phyloP scores from a whole-genome alignment of 1,140 invertebrate species.

The Anastatus disparis region DNA sequence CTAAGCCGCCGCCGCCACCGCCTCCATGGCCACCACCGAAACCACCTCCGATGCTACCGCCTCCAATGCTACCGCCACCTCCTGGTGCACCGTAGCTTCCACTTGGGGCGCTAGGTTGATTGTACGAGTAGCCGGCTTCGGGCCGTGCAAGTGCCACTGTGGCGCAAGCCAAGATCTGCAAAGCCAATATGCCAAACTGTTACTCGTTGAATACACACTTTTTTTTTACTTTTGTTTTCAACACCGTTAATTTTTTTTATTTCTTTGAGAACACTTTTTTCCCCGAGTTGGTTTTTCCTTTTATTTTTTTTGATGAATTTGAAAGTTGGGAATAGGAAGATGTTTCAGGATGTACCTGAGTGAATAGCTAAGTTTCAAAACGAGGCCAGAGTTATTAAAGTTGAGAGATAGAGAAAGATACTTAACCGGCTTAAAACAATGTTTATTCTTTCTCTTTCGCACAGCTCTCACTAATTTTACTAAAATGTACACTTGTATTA shows the following conservation, averaged over 20 bases:
- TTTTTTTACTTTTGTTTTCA: too few species aligned
- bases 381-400: too few species aligned
- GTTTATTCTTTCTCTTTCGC: too few species aligned
- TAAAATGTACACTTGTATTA: too few species aligned
- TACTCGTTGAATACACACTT: background rate
- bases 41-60: constrained; percentile 48
- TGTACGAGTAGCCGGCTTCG: constrained; percentile 69
- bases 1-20: constrained; percentile 43
- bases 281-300: too few species aligned
- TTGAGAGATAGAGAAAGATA: too few species aligned
- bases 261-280: background rate
- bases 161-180: constrained; percentile 68
- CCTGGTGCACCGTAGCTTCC: constrained; percentile 63
- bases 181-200: constrained; percentile 26
- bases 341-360: too few species aligned
- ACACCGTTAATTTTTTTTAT: background rate
- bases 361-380: too few species aligned
- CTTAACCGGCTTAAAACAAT: too few species aligned
- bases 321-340: too few species aligned
- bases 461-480: too few species aligned
- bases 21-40: constrained; percentile 48
- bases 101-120: constrained; percentile 53
- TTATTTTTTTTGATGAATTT: background rate
- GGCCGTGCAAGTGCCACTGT: constrained; percentile 66
- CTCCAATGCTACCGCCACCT: constrained; percentile 48